These are phyloP conservation scores for Garra rufa DNA, from an alignment of 2,113 vertebrate genomes.

Conservation along the genomic window DNA sequence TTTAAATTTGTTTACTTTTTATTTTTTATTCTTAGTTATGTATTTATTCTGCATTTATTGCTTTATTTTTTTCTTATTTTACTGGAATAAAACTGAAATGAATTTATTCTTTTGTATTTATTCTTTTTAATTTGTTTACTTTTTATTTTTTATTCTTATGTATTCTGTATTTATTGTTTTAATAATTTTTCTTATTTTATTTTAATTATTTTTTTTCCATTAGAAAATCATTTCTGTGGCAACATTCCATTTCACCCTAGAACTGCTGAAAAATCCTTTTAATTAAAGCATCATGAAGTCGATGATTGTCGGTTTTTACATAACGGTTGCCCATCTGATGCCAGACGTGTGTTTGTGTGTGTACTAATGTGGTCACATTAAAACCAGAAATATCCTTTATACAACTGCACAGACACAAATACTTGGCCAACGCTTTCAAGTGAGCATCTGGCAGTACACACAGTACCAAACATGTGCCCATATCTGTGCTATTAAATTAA, in stretches of 20 bases:
- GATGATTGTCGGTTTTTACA: slow-evolving; percentile 4
- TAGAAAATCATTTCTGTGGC: not conserved
- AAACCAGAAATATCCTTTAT: not conserved
- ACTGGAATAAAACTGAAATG: too few species aligned
- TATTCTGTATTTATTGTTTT: not conserved
- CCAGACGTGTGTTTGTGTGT: not conserved
- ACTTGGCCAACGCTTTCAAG: not conserved
- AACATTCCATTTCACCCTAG: not conserved
- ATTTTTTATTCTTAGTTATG: too few species aligned
- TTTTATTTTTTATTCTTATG: not conserved
- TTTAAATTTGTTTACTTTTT: too few species aligned
- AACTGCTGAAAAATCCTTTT: not conserved
- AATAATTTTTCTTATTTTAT: too few species aligned
- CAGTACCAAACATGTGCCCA: not conserved
- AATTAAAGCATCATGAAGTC: slow-evolving; percentile 20
- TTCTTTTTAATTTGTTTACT: not conserved
- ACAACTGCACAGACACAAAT: slow-evolving; percentile 2
- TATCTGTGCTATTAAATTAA: not conserved
- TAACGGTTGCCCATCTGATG: slow-evolving; percentile 2
- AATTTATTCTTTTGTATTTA: too few species aligned
- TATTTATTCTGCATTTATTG: too few species aligned
- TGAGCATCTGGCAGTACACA: not conserved
- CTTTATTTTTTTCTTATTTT: too few species aligned
- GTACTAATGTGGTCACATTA: slow-evolving; percentile 24
- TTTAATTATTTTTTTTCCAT: not conserved